Evolutionary conservation across 2,797 vertebrate genomes (phyloP), one percentile per base, ranked within the genome.

Genomic region (Onychomys arenicola): DNA sequence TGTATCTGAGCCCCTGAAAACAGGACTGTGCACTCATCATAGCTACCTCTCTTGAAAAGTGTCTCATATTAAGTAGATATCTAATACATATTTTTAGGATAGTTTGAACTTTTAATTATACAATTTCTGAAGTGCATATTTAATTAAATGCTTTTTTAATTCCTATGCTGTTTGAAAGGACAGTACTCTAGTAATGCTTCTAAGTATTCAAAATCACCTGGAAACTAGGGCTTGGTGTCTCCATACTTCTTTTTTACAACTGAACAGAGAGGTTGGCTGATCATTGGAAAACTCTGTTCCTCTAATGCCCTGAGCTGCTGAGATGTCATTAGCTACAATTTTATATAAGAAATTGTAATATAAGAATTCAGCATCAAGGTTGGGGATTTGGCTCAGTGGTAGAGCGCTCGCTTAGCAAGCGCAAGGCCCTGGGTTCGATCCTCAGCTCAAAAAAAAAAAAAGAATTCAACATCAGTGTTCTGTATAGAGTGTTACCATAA

Each of bases 151-250:
- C 11, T 19, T 94, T 37, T 55, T 97, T 14, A 87, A 11, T 19
- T 61, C 61, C 88, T 90, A 90, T 46, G 80, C 11, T 77, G n/a
- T 73, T 93, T 81, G 80, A 92, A 73, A 73, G 71, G 69, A 73
- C 52, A 75, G 2, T 57, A 43, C 65, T 86, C 34, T 81, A 49
- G 63, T n/a, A 80, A 27, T 73, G 67, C n/a, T 57, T 73, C 49
- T 40, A 40, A 57, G 49, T 55, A 9, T 57, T 16, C 49, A 88
- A 40, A 73, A 37, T 27, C 67, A 57, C 14, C 34, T 73, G 49
- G 52, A 73, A 57, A 57, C 49, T 57, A 73, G 25, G 10, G 10
- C 67, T 75, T 55, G 43, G 13, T 84, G 37, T 92, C 19, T 16
- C 23, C 19, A 34, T 34, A 3, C 5, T 78, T 91, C 46, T 80